Conservation (phyloP, 2,113 vertebrate species). For the Oostethus manadensis region DNA sequence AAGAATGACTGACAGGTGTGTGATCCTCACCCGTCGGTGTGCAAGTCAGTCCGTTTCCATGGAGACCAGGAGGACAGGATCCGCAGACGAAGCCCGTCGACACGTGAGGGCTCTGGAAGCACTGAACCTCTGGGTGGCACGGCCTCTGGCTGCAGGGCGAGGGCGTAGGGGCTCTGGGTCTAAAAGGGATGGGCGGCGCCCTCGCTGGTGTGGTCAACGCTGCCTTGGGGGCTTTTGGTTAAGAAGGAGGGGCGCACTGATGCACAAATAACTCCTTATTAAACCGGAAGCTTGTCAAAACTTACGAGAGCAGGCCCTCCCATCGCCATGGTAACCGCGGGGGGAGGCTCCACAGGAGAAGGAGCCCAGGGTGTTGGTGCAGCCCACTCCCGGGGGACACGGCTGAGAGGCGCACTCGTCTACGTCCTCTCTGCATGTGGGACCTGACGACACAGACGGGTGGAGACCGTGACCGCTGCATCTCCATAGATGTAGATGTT, state of each 20-base stretch:
- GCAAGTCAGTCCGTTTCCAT: constrained; percentile 67
- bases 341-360: constrained; percentile 81
- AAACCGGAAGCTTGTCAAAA: not conserved
- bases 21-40: constrained; percentile 40
- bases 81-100: constrained; percentile 68
- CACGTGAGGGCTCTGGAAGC: constrained; percentile 64
- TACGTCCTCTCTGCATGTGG: constrained; percentile 79
- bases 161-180: constrained; percentile 6
- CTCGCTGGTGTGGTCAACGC: not conserved
- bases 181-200: constrained; percentile 12
- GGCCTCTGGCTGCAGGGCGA: constrained; percentile 53
- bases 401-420: constrained; percentile 79
- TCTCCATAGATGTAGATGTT: too few species aligned
- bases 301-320: constrained; percentile 70
- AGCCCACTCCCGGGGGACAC: constrained; percentile 76
- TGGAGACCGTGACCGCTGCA: too few species aligned
- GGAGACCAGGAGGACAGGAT: constrained; percentile 65
- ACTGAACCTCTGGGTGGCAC: constrained; percentile 69
- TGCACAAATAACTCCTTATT: not conserved
- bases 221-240: constrained; percentile 11
- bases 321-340: constrained; percentile 74
- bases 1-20: too few species aligned
- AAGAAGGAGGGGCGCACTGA: not conserved
- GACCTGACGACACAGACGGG: constrained; percentile 60
- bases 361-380: constrained; percentile 80